Percentiles rank a stretch among this genome's conserved stretches.
Evolutionary conservation across 2,888 invertebrate genomes (phyloP).

Genomic region (Globia sparganii): DNA sequence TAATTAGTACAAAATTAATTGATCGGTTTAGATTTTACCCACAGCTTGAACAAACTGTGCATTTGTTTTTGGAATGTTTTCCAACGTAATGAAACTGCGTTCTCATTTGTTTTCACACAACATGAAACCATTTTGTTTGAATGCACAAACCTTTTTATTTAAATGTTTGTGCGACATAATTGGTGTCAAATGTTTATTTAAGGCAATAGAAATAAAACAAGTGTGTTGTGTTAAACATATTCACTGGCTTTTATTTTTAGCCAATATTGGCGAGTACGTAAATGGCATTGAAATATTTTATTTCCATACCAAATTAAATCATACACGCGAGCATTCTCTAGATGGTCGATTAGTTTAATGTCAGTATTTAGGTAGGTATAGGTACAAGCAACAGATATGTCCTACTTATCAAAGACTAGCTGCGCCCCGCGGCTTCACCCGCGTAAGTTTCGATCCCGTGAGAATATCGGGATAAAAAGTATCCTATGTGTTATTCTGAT

Average conservation of each 20-base stretch:
- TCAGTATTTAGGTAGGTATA: neutral
- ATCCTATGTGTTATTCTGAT: too few relatives aligned
- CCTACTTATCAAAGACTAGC: too few relatives aligned
- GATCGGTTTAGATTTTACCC: constrained; percentile 50
- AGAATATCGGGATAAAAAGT: too few relatives aligned
- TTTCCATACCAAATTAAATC: neutral
- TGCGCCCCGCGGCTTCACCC: too few relatives aligned
- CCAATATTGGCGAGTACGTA: neutral
- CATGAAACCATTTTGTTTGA: neutral
- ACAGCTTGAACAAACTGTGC: constrained; percentile 20
- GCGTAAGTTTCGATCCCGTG: too few relatives aligned
- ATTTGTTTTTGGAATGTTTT: constrained; percentile 10
- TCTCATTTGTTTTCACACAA: constrained; percentile 24
- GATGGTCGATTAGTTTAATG: neutral
- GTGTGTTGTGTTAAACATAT: neutral
- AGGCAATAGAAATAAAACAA: neutral
- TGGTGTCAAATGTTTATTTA: neutral
- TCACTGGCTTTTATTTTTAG: neutral
- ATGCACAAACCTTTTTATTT: neutral
- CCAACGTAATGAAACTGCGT: constrained; percentile 2
- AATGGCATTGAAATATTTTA: neutral
- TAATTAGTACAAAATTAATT: constrained; percentile 66
- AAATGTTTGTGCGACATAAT: neutral
- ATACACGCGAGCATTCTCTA: neutral
- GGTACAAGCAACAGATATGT: too few relatives aligned